Evolutionary conservation across 2,888 invertebrate species (phyloP).

Genomic region (Crioceris asparagi): DNA sequence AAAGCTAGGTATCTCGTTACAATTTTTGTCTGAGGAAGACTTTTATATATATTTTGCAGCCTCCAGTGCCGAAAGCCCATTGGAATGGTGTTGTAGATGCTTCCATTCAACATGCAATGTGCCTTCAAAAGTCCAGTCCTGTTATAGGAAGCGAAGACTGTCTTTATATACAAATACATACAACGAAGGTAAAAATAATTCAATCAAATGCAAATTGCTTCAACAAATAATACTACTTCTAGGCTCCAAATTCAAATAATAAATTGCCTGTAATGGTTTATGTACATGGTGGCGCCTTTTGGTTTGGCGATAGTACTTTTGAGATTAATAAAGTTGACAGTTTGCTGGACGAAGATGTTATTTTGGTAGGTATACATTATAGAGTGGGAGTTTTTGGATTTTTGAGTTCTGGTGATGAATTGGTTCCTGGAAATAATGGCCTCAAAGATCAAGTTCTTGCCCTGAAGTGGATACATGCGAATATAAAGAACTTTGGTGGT

Average conservation of each 20-base stretch:
- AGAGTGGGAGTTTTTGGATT: slow-evolving; percentile 62
- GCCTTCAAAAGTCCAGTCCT: slow-evolving; percentile 14
- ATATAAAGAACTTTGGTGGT: slow-evolving; percentile 21
- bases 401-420: slow-evolving; percentile 36
- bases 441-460: slow-evolving; percentile 23
- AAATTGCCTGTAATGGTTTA: slow-evolving; percentile 33
- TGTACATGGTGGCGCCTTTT: slow-evolving; percentile 36
- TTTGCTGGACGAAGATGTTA: slow-evolving; percentile 51
- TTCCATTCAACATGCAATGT: slow-evolving; percentile 15
- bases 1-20: too few relatives aligned
- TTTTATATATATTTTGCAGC: slow-evolving; percentile 11
- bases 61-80: slow-evolving; percentile 18
- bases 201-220: not conserved
- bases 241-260: slow-evolving; percentile 14
- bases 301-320: slow-evolving; percentile 14
- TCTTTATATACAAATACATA: slow-evolving; percentile 23
- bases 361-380: slow-evolving; percentile 58
- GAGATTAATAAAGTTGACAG: slow-evolving; percentile 10
- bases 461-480: slow-evolving; percentile 21
- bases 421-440: slow-evolving; percentile 22
- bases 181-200: slow-evolving; percentile 17
- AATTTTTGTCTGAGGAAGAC: too few relatives aligned
- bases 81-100: slow-evolving; percentile 23
- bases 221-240: not conserved
- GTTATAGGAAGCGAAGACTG: slow-evolving; percentile 22